Conservation (phyloP, 2,888 invertebrate species). For the Asteroscopus sphinx region DNA sequence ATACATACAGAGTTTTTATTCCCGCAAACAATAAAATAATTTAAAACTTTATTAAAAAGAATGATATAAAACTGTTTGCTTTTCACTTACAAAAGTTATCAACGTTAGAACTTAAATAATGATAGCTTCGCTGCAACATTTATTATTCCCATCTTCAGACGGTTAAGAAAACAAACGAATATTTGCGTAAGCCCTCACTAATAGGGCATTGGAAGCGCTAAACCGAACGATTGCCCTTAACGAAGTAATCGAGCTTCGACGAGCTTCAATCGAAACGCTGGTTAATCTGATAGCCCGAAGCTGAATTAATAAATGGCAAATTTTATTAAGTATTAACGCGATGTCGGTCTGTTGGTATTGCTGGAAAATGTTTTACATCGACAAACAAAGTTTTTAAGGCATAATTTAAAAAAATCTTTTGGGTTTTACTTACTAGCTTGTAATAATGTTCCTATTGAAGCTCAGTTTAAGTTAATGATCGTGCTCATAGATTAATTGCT, state of each 20-base stretch:
- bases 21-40: too few relatives aligned
- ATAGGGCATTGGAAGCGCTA: conserved; percentile 30
- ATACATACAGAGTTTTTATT: too few relatives aligned
- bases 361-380: conserved; percentile 30
- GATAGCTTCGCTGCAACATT: too few relatives aligned
- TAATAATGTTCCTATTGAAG: too few relatives aligned
- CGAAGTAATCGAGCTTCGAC: conserved; percentile 35
- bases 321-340: conserved; percentile 52
- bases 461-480: too few relatives aligned
- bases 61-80: too few relatives aligned
- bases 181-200: conserved; percentile 18
- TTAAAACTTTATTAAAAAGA: too few relatives aligned
- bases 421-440: too few relatives aligned
- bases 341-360: conserved; percentile 23
- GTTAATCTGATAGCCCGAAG: conserved; percentile 48
- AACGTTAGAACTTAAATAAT: too few relatives aligned
- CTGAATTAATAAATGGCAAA: conserved; percentile 49
- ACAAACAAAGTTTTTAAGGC: neutral
- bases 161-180: conserved; percentile 3
- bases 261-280: conserved; percentile 28
- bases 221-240: conserved; percentile 37
- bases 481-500: too few relatives aligned
- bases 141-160: neutral
- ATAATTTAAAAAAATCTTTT: conserved; percentile 1
- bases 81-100: too few relatives aligned